Conservation (phyloP, 2,888 invertebrate species). For the Dynastes hyllus region DNA sequence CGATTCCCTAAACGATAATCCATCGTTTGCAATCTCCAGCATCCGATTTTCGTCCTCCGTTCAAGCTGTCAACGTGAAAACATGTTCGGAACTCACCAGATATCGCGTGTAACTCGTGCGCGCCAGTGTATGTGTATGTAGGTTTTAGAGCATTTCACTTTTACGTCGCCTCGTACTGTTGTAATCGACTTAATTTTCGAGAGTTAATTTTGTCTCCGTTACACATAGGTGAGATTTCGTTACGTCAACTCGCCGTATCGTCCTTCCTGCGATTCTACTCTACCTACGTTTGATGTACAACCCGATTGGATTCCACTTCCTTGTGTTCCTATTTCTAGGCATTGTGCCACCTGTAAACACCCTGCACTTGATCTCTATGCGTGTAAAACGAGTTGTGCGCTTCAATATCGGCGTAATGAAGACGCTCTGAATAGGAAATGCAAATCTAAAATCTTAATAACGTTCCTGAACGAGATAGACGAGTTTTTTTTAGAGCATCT, state of each 20-base stretch:
- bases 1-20: conserved; percentile 16
- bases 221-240: not conserved
- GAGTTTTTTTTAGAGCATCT: too few species aligned
- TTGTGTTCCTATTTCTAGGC: conserved; percentile 15
- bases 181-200: not conserved
- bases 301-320: not conserved
- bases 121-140: not conserved
- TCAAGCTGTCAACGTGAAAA: conserved; percentile 59
- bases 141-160: not conserved
- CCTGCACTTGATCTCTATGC: conserved; percentile 17
- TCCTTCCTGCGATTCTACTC: not conserved
- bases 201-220: not conserved
- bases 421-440: conserved; percentile 15
- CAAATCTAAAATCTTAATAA: not conserved
- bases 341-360: conserved; percentile 41
- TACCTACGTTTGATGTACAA: not conserved
- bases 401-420: not conserved
- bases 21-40: not conserved
- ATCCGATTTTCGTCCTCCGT: not conserved
- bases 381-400: not conserved
- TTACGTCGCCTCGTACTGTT: not conserved
- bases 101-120: not conserved
- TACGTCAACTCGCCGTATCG: conserved; percentile 2
- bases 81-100: conserved; percentile 50
- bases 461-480: too few species aligned